Evolutionary conservation across 1,140 invertebrate genomes (phyloP), one percentile per base, ranked within the genome.

Genomic region (Xylocopa sonorina): DNA sequence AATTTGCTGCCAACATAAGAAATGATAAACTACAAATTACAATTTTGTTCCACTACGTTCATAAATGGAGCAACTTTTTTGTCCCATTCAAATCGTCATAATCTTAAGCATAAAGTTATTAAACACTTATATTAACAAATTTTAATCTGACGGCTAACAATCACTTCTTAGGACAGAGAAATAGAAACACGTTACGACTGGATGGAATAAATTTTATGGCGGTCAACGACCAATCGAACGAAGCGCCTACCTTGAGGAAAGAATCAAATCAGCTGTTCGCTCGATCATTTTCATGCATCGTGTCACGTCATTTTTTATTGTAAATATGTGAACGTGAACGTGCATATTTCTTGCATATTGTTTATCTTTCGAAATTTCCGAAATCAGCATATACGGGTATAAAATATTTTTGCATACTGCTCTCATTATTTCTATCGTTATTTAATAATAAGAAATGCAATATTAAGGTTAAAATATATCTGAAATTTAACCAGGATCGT

Each of bases 221-320:
- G 32, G 34, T 69, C 50, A 55, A 41, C 14, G 38, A 34, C 10
- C 51, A 69, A 69, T 43, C 67, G 50, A 14, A 68, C 24, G 41
- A 34, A 34, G 12, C 1, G 2, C 12, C 7, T 12, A 1, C 21
- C 38, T 27, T 14, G 4, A 10, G 12, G 27, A 57, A 71, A 34
- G 9, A 32, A 72, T 60, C 18, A 27, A 69, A 51, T 67, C 68
- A n/a, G 27, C 51, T 55, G 51, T 43, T 69, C n/a, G 1, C 1
- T 24, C 6, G 12, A 3, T 1, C 16, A 24, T 24, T 16, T 38
- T 7, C 12, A 32, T 7, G 55, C 4, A 4, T 10, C 3, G 34
- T 16, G 16, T 12, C 34, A 72, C 27, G 41, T 48, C 27, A 58
- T 72, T 72, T 18, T 48, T 48, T 0, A 68, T 43, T 24, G 43